Percentiles rank a stretch among this genome's conserved stretches.
Conservation (phyloP, 92 coral and sea anemone genomes). For the Phymanthus crucifer region DNA sequence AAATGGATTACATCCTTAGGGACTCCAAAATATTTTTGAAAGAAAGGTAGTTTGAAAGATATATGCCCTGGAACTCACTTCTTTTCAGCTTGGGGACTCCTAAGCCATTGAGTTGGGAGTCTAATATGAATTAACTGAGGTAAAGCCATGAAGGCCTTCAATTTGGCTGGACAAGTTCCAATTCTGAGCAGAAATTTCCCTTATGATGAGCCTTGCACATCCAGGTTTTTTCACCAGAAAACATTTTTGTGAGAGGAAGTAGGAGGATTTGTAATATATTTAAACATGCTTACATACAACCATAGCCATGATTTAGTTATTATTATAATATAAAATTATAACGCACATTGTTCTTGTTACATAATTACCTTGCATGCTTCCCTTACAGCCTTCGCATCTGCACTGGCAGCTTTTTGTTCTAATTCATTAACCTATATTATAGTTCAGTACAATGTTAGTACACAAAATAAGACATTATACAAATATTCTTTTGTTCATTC, state of each 20-base stretch:
- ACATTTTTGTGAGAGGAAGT: neutral
- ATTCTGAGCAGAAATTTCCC: too few species aligned
- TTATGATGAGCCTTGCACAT: too few species aligned
- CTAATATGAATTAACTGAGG: too few species aligned
- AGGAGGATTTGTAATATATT: neutral
- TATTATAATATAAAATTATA: neutral
- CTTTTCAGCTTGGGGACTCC: too few species aligned
- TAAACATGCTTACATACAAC: neutral
- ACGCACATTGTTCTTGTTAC: neutral
- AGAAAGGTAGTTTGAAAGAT: too few species aligned
- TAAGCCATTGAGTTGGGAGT: too few species aligned
- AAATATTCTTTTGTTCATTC: neutral
- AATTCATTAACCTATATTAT: slow-evolving; percentile 48
- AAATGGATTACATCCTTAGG: too few species aligned
- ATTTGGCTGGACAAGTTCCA: too few species aligned
- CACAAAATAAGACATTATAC: neutral
- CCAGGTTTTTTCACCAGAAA: neutral
- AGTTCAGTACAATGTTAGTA: neutral
- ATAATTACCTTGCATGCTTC: slow-evolving; percentile 20
- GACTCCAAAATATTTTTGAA: too few species aligned
- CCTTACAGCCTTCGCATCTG: slow-evolving; percentile 23
- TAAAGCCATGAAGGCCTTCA: too few species aligned
- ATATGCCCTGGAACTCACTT: too few species aligned
- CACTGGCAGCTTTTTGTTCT: slow-evolving; percentile 32
- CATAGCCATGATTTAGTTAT: neutral